phyloP scores from a whole-genome alignment of 2,888 invertebrate species.

The Creontiades dilutus region DNA sequence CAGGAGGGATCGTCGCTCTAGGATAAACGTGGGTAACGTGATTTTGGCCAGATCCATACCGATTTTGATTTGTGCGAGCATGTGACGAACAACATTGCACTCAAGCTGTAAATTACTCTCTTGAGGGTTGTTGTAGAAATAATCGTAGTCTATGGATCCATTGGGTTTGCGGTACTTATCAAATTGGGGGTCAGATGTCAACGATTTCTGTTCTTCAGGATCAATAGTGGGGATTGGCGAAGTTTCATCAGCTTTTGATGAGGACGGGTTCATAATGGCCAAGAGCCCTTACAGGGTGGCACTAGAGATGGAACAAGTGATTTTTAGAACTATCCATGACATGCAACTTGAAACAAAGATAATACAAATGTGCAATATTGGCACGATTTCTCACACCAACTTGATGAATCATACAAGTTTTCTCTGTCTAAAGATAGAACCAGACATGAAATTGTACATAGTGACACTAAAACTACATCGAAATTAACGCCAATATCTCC shows the following conservation, averaged over 20 bases:
- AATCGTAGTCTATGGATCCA: constrained; percentile 90
- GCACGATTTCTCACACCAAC: too few species aligned
- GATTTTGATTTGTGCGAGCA: constrained; percentile 97
- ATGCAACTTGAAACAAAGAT: too few species aligned
- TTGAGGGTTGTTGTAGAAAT: constrained; percentile 93
- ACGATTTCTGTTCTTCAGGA: neutral
- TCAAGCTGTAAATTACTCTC: constrained; percentile 88
- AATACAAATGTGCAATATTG: too few species aligned
- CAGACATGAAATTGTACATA: too few species aligned
- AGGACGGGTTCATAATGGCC: neutral
- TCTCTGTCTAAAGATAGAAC: too few species aligned
- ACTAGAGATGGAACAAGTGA: too few species aligned
- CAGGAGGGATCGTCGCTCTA: constrained; percentile 96
- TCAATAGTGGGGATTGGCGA: neutral
- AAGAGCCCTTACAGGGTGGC: too few species aligned
- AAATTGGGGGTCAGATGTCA: neutral
- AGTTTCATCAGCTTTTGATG: neutral
- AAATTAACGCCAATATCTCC: too few species aligned
- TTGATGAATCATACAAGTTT: too few species aligned
- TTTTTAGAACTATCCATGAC: too few species aligned
- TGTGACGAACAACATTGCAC: constrained; percentile 97
- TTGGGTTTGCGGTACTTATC: constrained; percentile 79
- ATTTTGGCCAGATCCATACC: constrained; percentile 99
- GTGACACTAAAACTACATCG: too few species aligned
- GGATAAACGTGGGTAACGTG: constrained; percentile 98